Evolutionary conservation across 1,140 invertebrate genomes (phyloP).

Genomic region (Pseudoatta argentina): DNA sequence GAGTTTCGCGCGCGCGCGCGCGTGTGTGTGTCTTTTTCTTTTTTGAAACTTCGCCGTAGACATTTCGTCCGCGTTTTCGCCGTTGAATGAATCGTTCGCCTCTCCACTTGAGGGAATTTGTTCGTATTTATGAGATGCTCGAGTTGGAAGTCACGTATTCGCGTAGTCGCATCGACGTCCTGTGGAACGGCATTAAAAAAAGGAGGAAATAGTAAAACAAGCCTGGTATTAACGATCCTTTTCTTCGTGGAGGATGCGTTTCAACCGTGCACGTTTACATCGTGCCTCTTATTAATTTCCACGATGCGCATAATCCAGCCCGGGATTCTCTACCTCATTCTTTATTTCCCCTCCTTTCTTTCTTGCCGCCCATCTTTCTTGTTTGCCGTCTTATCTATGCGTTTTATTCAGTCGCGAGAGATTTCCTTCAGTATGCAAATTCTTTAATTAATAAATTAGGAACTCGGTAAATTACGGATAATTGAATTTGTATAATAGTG

Average conservation of each 20-base stretch:
- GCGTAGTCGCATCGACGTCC: slow-evolving; percentile 57
- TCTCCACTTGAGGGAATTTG: slow-evolving; percentile 51
- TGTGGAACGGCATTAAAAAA: slow-evolving; percentile 20
- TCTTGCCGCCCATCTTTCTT: slow-evolving; percentile 2
- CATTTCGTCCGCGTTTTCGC: slow-evolving; percentile 46
- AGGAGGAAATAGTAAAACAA: slow-evolving; percentile 41
- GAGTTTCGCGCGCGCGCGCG: no score
- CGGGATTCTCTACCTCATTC: slow-evolving; percentile 15
- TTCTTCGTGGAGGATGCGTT: slow-evolving; percentile 40
- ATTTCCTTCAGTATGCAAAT: slow-evolving; percentile 1
- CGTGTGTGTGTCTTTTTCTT: neutral
- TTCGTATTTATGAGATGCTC: slow-evolving; percentile 61
- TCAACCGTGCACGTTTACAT: slow-evolving; percentile 53
- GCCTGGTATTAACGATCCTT: slow-evolving; percentile 59
- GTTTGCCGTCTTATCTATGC: slow-evolving; percentile 4
- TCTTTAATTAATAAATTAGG: slow-evolving; percentile 31
- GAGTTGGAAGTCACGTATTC: slow-evolving; percentile 60
- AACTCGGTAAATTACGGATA: neutral
- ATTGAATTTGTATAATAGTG: slow-evolving; percentile 4
- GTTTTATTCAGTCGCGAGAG: slow-evolving; percentile 3
- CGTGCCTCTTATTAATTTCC: slow-evolving; percentile 55
- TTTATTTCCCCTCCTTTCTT: slow-evolving; percentile 27
- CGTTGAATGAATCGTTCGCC: slow-evolving; percentile 25
- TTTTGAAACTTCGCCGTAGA: slow-evolving; percentile 48
- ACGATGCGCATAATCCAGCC: slow-evolving; percentile 57